A percentile compares a stretch with the other conserved stretches of the same genome.
These are phyloP conservation scores for Ichneumon xanthorius DNA, from an alignment of 2,888 invertebrate genomes.

Conservation along the genomic window DNA sequence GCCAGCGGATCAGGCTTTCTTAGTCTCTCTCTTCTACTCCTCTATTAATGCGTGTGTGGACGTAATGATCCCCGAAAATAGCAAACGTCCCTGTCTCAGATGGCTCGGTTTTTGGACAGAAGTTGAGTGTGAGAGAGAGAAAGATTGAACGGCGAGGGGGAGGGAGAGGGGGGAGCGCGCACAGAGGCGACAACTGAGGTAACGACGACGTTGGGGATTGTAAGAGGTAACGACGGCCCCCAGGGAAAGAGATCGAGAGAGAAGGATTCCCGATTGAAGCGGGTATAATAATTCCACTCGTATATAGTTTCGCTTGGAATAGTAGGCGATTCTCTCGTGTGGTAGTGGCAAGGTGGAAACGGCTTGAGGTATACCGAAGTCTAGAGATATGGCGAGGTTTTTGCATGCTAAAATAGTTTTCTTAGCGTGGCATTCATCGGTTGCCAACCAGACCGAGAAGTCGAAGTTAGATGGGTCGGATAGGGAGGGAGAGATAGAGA, in stretches of 20 bases:
- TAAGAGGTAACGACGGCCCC: conserved; percentile 20
- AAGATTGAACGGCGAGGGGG: conserved; percentile 53
- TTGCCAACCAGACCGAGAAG: conserved; percentile 77
- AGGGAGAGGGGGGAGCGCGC: conserved; percentile 34
- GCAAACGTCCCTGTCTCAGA: conserved; percentile 81
- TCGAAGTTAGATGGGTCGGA: conserved; percentile 25
- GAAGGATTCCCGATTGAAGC: conserved; percentile 54
- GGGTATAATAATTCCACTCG: conserved; percentile 57
- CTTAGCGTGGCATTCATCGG: conserved; percentile 78
- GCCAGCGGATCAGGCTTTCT: conserved; percentile 60
- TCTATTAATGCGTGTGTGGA: conserved; percentile 68
- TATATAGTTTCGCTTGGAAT: conserved; percentile 35
- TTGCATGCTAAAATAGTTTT: conserved; percentile 79
- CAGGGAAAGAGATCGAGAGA: conserved; percentile 12
- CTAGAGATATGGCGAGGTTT: conserved; percentile 77
- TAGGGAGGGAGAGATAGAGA: conserved; percentile 48
- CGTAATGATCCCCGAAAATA: conserved; percentile 83
- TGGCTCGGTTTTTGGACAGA: conserved; percentile 66
- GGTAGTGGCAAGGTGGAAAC: conserved; percentile 27
- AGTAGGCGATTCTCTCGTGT: conserved; percentile 28
- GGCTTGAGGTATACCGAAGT: conserved; percentile 22
- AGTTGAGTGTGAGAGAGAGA: conserved; percentile 45
- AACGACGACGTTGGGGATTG: conserved; percentile 21
- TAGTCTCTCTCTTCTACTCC: conserved; percentile 36
- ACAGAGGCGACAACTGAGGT: conserved; percentile 5